Conservation (phyloP, 2,888 invertebrate genomes). For the Hypomecis atomaria region DNA sequence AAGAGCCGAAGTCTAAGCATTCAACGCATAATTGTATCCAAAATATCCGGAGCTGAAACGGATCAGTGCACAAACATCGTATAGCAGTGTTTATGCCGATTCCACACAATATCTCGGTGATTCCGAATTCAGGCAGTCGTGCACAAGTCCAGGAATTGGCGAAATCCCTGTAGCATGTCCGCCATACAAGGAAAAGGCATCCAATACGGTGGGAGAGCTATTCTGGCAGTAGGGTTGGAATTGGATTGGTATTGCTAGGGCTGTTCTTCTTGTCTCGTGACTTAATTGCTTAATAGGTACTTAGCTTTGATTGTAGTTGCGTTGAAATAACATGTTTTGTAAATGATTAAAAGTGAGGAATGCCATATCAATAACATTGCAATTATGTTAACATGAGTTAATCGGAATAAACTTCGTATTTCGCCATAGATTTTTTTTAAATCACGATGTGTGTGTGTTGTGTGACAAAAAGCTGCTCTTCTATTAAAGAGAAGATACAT, state of each 20-base stretch:
- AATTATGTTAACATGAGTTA: no score
- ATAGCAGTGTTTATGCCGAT: constrained; percentile 24
- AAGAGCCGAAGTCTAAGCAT: no score
- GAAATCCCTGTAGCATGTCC: constrained; percentile 25
- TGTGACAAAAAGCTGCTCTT: no score
- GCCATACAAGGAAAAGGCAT: constrained; percentile 33
- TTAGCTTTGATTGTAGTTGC: no score
- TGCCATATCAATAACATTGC: no score
- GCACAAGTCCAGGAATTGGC: constrained; percentile 28
- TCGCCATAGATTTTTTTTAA: no score
- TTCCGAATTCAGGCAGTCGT: constrained; percentile 29
- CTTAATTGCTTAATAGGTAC: constrained; percentile 1
- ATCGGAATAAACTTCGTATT: no score
- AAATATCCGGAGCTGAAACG: neutral
- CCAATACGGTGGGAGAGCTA: constrained; percentile 16
- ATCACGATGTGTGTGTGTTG: no score
- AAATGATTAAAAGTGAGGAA: no score
- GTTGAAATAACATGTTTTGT: no score
- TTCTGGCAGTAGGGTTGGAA: constrained; percentile 20
- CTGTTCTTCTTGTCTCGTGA: constrained; percentile 4
- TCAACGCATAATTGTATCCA: constrained; percentile 1
- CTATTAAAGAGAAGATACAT: no score
- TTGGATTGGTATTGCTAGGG: constrained; percentile 8
- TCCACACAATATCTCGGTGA: constrained; percentile 28
- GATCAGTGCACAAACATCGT: constrained; percentile 13